A percentile compares a stretch with the other conserved stretches of the same genome.
Conservation (phyloP, 2,888 invertebrate genomes). For the Drosophila nigritarsus region DNA sequence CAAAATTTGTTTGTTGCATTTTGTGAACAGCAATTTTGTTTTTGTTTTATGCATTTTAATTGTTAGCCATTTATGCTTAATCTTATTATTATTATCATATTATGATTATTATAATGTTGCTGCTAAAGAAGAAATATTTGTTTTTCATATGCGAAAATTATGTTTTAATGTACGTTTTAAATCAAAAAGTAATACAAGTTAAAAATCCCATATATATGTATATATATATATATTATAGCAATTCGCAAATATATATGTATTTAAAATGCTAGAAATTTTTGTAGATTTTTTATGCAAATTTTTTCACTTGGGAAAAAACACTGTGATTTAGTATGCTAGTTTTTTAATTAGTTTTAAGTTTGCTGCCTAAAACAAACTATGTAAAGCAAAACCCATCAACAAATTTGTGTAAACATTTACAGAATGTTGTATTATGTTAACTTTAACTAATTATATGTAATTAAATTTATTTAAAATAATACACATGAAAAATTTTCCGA, state of each 20-base stretch:
- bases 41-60: slow-evolving; percentile 80
- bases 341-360: slow-evolving; percentile 82
- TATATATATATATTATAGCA: slow-evolving; percentile 20
- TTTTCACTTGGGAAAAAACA: slow-evolving; percentile 79
- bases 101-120: slow-evolving; percentile 51
- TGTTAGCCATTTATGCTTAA: slow-evolving; percentile 77
- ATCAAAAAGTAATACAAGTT: slow-evolving; percentile 34
- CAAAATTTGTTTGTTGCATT: slow-evolving; percentile 64
- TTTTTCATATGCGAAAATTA: slow-evolving; percentile 45
- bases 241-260: slow-evolving; percentile 48
- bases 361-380: slow-evolving; percentile 42
- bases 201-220: slow-evolving; percentile 30
- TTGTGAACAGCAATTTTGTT: slow-evolving; percentile 64
- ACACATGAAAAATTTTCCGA: slow-evolving; percentile 53
- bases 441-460: slow-evolving; percentile 76
- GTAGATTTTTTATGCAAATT: slow-evolving; percentile 67
- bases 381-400: slow-evolving; percentile 28
- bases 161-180: slow-evolving; percentile 76
- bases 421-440: slow-evolving; percentile 68
- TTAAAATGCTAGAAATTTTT: slow-evolving; percentile 60
- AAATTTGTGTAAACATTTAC: slow-evolving; percentile 41
- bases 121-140: slow-evolving; percentile 39
- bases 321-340: slow-evolving; percentile 83
- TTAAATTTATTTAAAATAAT: slow-evolving; percentile 75
- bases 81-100: slow-evolving; percentile 38